Base-by-base conservation (phyloP, 2,113 vertebrate genomes). In the Micromys minutus region DNA sequence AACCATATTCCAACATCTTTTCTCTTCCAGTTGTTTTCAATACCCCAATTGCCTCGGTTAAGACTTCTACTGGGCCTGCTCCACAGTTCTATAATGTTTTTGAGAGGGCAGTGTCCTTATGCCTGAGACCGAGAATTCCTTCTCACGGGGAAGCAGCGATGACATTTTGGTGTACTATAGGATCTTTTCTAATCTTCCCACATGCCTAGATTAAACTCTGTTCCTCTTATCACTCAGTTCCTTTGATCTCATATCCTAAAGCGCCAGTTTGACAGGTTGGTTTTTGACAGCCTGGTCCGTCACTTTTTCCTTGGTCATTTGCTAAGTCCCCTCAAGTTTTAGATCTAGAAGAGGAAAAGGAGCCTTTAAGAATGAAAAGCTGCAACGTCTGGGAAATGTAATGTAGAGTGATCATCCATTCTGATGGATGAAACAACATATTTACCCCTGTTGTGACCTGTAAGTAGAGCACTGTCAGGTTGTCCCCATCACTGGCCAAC, bases 201-300 rank as follows among this genome's bases (percentile, higher is more conserved):
- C 93, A 52, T 74, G 39, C 26, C 65, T 52, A 8, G 42, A 74
- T 72, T 93, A 67, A 86, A 65, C 86, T 47, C 79, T 71, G 65
- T 36, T 91, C 21, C n/a, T 90, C 26, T 55, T 61, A 72, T 13
- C 21, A 45, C 59, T 61, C 55, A 55, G 31, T 90, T 85, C 84
- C 91, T 96, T 97, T 95, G 65, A 95, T 93, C 92, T 91, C 89
- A 67, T 92, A 69, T 77, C 94, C 89, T 47, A 93, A 85, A 89
- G 65, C 76, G 29, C 7, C 15, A 42, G 19, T 83, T 91, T 95
- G 97, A 95, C 96, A 90, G 89, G 63, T 63, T 93, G 47, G 19
- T 69, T 75, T 87, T n/a, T 15, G 63, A 83, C 42, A 85, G 87
- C 47, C 71, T 76, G 87, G 5, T 42, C 63, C 31, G 42, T 96